phyloP scores from a whole-genome alignment of 2,888 invertebrate species.

The Rhogogaster chlorosoma region DNA sequence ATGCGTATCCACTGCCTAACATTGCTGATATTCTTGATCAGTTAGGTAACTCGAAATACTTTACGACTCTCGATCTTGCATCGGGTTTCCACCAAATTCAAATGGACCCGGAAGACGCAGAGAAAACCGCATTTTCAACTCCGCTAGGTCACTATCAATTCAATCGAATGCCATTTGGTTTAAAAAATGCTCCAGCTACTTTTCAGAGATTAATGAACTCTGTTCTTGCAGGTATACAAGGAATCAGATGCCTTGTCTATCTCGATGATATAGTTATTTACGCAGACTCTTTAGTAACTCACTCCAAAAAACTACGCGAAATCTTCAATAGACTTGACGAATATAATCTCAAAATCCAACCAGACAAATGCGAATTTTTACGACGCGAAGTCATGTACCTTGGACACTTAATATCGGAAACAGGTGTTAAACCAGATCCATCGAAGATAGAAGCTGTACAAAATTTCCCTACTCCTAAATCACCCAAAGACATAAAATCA shows the following conservation, averaged over 20 bases:
- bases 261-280: no score
- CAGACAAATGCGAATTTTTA: constrained; percentile 67
- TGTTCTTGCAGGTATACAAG: no score
- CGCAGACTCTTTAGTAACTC: constrained; percentile 57
- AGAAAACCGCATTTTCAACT: constrained; percentile 58
- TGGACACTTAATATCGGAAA: constrained; percentile 62
- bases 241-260: no score
- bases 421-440: constrained; percentile 64
- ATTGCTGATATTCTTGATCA: no score
- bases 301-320: constrained; percentile 58
- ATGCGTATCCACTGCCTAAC: constrained; percentile 54
- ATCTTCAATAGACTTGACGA: constrained; percentile 61
- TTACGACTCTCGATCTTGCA: no score
- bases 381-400: constrained; percentile 62
- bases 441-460: constrained; percentile 58
- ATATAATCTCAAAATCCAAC: constrained; percentile 63
- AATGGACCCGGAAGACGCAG: constrained; percentile 51
- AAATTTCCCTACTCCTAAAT: constrained; percentile 59
- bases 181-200: constrained; percentile 54
- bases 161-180: constrained; percentile 56
- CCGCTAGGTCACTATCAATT: constrained; percentile 56
- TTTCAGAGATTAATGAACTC: no score
- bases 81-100: neutral
- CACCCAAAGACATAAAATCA: constrained; percentile 58
- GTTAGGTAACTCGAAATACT: no score